Conservation (phyloP, 2,113 vertebrate genomes). For the Lophura nycthemera region DNA sequence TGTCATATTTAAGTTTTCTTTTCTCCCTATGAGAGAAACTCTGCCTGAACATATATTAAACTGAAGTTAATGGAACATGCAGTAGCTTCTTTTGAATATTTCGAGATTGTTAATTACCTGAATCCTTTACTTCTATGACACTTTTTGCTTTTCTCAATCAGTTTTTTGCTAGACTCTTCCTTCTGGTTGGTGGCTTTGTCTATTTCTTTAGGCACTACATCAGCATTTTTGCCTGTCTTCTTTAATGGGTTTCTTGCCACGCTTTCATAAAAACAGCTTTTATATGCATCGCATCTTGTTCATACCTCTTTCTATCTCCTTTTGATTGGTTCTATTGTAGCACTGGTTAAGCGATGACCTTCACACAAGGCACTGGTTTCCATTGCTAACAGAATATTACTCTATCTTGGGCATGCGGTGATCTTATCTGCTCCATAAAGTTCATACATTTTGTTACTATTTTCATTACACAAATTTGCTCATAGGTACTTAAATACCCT, state of each 20-base stretch:
- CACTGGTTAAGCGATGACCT: background rate
- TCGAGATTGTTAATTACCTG: background rate
- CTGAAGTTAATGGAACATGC: background rate
- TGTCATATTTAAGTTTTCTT: background rate
- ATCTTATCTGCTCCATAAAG: background rate
- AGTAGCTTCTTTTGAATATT: background rate
- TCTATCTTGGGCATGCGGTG: background rate
- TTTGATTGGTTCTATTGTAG: background rate
- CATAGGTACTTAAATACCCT: background rate
- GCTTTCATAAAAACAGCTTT: constrained; percentile 21
- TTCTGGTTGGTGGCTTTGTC: background rate
- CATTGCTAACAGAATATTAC: background rate
- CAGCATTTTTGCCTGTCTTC: background rate
- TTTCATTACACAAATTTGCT: background rate
- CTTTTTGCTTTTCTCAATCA: background rate
- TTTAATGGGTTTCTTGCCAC: constrained; percentile 35
- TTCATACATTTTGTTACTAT: background rate
- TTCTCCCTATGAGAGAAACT: background rate
- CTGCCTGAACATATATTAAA: background rate
- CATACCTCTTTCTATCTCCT: background rate
- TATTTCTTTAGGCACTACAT: background rate
- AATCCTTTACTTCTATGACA: background rate
- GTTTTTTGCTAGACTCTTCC: background rate
- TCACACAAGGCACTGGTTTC: background rate
- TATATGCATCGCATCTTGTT: background rate